These are phyloP conservation scores for Alcedo atthis DNA, from an alignment of 2,797 vertebrate genomes.

Conservation along the genomic window DNA sequence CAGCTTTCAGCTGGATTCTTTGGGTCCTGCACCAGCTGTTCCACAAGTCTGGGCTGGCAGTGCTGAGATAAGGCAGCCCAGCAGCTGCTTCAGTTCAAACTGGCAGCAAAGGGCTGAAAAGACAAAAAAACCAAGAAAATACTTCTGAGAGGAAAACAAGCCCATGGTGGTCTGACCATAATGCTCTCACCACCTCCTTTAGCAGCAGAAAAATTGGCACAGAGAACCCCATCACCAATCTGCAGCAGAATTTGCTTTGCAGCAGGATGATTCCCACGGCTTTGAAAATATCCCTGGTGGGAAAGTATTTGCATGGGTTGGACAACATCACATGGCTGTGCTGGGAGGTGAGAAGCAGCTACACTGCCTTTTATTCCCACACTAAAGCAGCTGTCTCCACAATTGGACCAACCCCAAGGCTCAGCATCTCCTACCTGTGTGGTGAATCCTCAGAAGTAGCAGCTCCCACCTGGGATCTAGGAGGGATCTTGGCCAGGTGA, in stretches of 20 bases:
- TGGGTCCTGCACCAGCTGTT: neutral
- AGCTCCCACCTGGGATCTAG: neutral
- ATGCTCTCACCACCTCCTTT: neutral
- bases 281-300: neutral
- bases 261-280: neutral
- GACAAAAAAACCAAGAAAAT: neutral
- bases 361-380: neutral
- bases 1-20: neutral
- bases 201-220: neutral
- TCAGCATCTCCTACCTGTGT: neutral
- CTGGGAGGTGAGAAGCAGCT: neutral
- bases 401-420: neutral
- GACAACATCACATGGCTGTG: neutral
- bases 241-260: neutral
- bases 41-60: neutral
- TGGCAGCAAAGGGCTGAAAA: neutral
- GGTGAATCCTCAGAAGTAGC: neutral
- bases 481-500: neutral
- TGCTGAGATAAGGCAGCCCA: neutral
- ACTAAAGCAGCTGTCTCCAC: neutral
- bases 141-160: neutral
- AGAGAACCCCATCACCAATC: neutral
- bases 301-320: neutral
- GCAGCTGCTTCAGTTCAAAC: neutral
- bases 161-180: rapidly evolving